These are phyloP conservation scores for Petrocephalus zakoni DNA, from an alignment of 2,113 vertebrate species.

Conservation along the genomic window DNA sequence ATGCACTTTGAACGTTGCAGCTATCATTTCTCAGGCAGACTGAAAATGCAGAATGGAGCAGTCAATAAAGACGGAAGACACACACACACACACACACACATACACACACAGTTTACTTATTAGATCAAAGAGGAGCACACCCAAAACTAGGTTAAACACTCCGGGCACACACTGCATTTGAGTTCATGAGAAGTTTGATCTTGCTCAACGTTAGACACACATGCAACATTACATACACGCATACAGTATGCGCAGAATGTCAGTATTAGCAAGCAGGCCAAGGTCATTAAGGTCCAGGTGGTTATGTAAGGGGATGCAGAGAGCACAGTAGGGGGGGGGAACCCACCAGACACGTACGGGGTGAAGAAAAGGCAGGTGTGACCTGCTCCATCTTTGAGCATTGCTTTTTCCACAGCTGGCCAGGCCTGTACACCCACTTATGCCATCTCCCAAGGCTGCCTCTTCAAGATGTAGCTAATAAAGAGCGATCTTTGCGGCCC, in stretches of 20 bases:
- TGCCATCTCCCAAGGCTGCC: background rate
- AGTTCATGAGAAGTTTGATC: slow-evolving; percentile 5
- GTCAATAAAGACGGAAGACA: background rate
- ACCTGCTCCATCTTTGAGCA: background rate
- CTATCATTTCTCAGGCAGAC: background rate
- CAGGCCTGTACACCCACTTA: background rate
- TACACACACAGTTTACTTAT: background rate
- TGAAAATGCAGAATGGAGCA: background rate
- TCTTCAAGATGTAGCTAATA: background rate
- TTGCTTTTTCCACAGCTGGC: background rate
- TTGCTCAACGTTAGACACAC: background rate
- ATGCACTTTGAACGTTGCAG: background rate
- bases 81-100: background rate
- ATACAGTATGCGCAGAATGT: background rate
- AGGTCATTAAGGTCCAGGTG: background rate
- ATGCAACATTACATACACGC: background rate
- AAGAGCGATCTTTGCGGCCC: background rate
- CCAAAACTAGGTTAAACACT: slow-evolving; percentile 11
- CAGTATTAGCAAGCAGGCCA: background rate
- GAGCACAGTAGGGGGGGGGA: background rate
- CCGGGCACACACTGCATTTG: background rate
- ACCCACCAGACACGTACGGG: background rate
- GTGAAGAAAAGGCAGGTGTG: background rate
- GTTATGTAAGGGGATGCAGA: background rate
- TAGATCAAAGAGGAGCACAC: slow-evolving; percentile 16